Percentiles rank a stretch among this genome's conserved stretches.
Evolutionary conservation across 2,797 vertebrate genomes (phyloP).

Genomic region (Craterocephalus amniculus): DNA sequence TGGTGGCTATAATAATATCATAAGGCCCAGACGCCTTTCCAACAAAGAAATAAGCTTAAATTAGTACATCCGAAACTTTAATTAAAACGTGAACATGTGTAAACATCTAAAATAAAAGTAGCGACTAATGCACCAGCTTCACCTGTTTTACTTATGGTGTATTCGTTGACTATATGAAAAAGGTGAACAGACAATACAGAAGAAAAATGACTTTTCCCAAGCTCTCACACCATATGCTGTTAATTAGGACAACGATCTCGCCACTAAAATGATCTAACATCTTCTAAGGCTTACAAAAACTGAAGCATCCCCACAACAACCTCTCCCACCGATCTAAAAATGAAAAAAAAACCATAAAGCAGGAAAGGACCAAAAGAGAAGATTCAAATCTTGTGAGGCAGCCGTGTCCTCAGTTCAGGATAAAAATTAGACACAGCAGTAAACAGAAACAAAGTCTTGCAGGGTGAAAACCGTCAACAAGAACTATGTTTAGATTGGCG

Average conservation of each 20-base stretch:
- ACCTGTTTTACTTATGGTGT: background rate
- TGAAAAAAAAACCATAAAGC: background rate
- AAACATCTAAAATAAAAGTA: background rate
- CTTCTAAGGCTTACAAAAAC: background rate
- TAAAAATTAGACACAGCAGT: background rate
- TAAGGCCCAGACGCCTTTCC: no score
- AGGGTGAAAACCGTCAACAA: background rate
- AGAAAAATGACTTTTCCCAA: background rate
- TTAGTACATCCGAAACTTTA: background rate
- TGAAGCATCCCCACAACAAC: background rate
- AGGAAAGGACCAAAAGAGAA: background rate
- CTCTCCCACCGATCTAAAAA: background rate
- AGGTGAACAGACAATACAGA: background rate
- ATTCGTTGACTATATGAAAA: background rate
- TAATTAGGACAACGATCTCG: no score
- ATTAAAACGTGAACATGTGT: background rate
- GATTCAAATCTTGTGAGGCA: background rate
- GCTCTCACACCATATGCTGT: background rate
- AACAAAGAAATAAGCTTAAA: no score
- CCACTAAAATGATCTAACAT: background rate
- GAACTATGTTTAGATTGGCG: background rate
- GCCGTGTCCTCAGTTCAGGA: background rate
- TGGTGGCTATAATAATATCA: no score
- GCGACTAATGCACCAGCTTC: background rate
- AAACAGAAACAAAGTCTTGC: background rate